Evolutionary conservation across 2,797 vertebrate species (phyloP).

Genomic region (Adrianichthys oophorus): DNA sequence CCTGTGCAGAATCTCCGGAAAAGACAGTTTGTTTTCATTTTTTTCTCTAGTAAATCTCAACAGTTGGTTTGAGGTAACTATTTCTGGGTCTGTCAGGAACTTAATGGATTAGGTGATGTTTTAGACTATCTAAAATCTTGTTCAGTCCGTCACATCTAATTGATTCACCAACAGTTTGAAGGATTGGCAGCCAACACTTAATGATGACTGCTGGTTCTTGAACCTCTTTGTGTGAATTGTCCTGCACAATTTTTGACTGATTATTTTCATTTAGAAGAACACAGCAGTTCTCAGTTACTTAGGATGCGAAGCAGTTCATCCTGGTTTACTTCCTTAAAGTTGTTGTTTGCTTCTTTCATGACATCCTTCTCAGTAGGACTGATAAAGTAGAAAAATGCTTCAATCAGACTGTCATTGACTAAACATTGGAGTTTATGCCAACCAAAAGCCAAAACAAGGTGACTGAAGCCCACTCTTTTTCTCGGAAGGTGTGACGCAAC

Average conservation of each 20-base stretch:
- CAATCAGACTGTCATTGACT: not conserved
- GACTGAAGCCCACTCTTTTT: not conserved
- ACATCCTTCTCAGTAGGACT: conserved; percentile 1
- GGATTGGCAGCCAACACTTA: not conserved
- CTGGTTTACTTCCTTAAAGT: not conserved
- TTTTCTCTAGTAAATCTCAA: conserved; percentile 1
- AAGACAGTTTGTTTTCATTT: conserved; percentile 4
- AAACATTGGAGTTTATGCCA: not conserved
- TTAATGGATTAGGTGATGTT: too few relatives aligned
- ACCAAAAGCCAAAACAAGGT: not conserved
- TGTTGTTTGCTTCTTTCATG: not conserved
- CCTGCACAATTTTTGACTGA: not conserved
- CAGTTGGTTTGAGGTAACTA: not conserved
- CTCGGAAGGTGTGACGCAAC: not conserved
- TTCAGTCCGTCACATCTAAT: not conserved
- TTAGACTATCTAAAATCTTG: not conserved
- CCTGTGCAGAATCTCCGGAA: conserved; percentile 2
- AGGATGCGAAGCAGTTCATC: not conserved
- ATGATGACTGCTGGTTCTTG: conserved; percentile 1
- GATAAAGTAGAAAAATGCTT: not conserved
- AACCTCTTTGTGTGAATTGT: not conserved
- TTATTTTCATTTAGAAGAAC: not conserved
- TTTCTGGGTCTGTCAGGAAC: too few relatives aligned
- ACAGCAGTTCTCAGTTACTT: not conserved
- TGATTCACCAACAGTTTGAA: not conserved